Percentiles rank a stretch among this genome's conserved stretches.
Conservation (phyloP, 2,797 vertebrate genomes). For the Neopelma chrysocephalum region DNA sequence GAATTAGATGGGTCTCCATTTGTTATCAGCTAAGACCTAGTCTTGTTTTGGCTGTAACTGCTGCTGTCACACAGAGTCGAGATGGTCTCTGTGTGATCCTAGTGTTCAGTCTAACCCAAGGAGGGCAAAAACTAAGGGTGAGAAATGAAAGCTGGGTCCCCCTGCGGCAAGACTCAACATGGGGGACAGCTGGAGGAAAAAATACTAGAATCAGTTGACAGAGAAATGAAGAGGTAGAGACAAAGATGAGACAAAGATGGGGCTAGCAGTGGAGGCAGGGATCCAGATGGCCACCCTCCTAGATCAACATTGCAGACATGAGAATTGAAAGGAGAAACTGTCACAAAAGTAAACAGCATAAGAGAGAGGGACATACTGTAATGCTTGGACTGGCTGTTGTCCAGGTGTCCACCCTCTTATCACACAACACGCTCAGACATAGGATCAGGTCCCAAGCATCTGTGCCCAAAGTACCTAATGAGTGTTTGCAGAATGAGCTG, state of each 20-base stretch:
- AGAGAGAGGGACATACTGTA: conserved; percentile 32
- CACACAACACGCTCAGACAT: not conserved
- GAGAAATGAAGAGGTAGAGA: not conserved
- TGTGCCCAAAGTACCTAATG: not conserved
- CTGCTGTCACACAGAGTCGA: accelerated
- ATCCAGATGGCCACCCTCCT: conserved; percentile 64
- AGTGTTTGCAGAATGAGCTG: not conserved
- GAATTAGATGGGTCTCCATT: not conserved
- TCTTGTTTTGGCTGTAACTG: not conserved
- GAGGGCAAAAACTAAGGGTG: not conserved
- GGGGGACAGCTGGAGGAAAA: not conserved
- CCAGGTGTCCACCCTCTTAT: conserved; percentile 65
- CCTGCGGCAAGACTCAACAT: accelerated
- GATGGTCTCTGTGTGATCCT: accelerated
- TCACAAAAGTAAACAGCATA: conserved; percentile 49
- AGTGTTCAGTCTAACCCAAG: not conserved
- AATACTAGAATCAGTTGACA: not conserved
- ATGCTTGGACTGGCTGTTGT: conserved; percentile 24
- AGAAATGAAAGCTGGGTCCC: not conserved
- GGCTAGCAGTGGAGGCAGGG: not conserved
- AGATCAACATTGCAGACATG: conserved; percentile 52
- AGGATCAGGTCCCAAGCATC: not conserved
- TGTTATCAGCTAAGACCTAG: not conserved
- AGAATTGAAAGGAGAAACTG: conserved; percentile 39
- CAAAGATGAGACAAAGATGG: accelerated